A percentile compares a stretch with the other conserved stretches of the same genome.
These are phyloP conservation scores for Zelleria hepariella DNA, from an alignment of 2,888 invertebrate species.

Conservation along the genomic window DNA sequence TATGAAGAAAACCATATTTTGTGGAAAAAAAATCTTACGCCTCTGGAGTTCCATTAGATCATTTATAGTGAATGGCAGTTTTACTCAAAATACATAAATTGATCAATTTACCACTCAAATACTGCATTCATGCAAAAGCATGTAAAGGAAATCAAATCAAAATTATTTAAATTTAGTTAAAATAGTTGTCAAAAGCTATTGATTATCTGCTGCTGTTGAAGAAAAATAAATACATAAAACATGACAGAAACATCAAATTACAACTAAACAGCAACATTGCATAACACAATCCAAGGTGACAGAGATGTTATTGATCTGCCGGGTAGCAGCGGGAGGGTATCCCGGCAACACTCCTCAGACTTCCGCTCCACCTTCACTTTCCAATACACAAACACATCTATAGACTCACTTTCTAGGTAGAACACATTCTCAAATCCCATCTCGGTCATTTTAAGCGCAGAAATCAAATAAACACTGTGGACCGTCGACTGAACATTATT, in stretches of 20 bases:
- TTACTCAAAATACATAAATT: too few relatives aligned
- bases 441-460: conserved; percentile 52
- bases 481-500: conserved; percentile 45
- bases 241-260: background rate
- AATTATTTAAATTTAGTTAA: too few relatives aligned
- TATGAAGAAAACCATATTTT: too few relatives aligned
- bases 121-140: too few relatives aligned
- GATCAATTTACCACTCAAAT: too few relatives aligned
- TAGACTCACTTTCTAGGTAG: conserved; percentile 68
- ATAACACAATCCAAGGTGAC: conserved; percentile 55
- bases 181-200: too few relatives aligned
- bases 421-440: conserved; percentile 69
- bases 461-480: conserved; percentile 19
- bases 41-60: too few relatives aligned
- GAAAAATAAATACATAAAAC: background rate
- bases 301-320: conserved; percentile 66
- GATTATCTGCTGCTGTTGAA: too few relatives aligned
- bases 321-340: conserved; percentile 45
- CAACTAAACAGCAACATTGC: conserved; percentile 31
- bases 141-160: too few relatives aligned
- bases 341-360: conserved; percentile 63
- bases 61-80: too few relatives aligned
- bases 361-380: conserved; percentile 42
- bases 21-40: too few relatives aligned
- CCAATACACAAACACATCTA: conserved; percentile 31